These are phyloP conservation scores for Pseudomyrmex cubaensis DNA, from an alignment of 1,140 invertebrate species.

Conservation along the genomic window DNA sequence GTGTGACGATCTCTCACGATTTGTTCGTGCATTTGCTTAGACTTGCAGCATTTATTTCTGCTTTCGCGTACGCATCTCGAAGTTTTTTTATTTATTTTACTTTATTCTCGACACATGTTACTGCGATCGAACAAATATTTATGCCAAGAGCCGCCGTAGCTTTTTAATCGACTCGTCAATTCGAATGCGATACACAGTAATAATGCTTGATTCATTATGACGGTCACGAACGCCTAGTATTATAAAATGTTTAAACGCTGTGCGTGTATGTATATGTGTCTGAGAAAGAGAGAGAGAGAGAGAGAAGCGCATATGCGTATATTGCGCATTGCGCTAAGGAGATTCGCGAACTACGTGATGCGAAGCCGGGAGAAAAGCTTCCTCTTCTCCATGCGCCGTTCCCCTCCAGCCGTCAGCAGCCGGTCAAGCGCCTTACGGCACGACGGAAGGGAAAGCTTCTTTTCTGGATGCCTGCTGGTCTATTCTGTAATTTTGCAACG, in stretches of 20 bases:
- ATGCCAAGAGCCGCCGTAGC: neutral
- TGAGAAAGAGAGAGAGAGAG: too few relatives aligned
- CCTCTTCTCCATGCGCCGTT: too few relatives aligned
- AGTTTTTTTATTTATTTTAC: constrained; percentile 18
- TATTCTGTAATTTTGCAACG: too few relatives aligned
- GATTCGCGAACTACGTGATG: too few relatives aligned
- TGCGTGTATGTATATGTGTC: neutral
- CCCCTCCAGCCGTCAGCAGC: too few relatives aligned
- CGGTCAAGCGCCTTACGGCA: too few relatives aligned
- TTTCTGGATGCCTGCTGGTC: too few relatives aligned
- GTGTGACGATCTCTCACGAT: too few relatives aligned
- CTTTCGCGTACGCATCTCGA: neutral
- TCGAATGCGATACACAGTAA: constrained; percentile 16
- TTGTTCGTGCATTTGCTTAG: neutral
- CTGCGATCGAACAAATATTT: neutral
- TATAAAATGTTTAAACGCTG: neutral
- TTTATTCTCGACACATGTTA: constrained; percentile 11
- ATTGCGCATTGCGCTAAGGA: too few relatives aligned
- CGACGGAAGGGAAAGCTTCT: too few relatives aligned
- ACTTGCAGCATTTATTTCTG: constrained; percentile 1
- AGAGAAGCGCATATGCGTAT: too few relatives aligned
- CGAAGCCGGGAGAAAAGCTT: too few relatives aligned
- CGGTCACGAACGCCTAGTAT: neutral
- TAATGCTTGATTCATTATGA: constrained; percentile 7
- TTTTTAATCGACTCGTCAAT: neutral